A percentile compares a stretch with the other conserved stretches of the same genome.
These are phyloP conservation scores for Maccullochella peelii DNA, from an alignment of 2,113 vertebrate genomes.

Conservation along the genomic window DNA sequence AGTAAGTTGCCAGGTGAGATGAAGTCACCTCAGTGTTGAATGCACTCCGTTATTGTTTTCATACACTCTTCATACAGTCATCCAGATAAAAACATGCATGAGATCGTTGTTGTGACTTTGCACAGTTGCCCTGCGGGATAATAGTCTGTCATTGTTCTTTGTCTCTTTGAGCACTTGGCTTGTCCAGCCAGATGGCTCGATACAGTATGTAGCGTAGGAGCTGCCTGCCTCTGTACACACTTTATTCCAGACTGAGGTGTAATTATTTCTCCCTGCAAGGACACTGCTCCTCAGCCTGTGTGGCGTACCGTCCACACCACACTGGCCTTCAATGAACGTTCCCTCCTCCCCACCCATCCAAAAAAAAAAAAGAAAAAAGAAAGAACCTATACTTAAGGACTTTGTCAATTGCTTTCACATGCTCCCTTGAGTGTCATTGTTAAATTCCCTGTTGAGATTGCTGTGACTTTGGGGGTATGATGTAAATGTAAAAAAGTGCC, in stretches of 20 bases:
- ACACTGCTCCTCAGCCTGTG: slow-evolving; percentile 48
- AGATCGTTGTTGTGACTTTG: slow-evolving; percentile 10
- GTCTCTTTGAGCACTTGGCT: slow-evolving; percentile 33
- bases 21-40: background rate
- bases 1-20: background rate
- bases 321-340: slow-evolving; percentile 55
- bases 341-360: slow-evolving; percentile 24
- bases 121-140: background rate
- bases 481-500: background rate
- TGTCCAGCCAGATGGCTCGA: slow-evolving; percentile 5
- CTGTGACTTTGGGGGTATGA: background rate
- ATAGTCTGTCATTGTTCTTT: slow-evolving; percentile 39
- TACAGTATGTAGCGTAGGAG: slow-evolving; percentile 43
- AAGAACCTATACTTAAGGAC: slow-evolving; percentile 58
- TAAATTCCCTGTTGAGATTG: background rate
- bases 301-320: slow-evolving; percentile 56
- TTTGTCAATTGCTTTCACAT: slow-evolving; percentile 65
- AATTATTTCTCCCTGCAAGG: slow-evolving; percentile 67
- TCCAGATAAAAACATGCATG: background rate
- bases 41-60: slow-evolving; percentile 9
- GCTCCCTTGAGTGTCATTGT: slow-evolving; percentile 29
- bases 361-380: slow-evolving; percentile 9
- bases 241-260: slow-evolving; percentile 52
- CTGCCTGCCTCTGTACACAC: slow-evolving; percentile 48
- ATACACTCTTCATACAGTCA: background rate